Base-by-base conservation (phyloP, 2,797 vertebrate species). In the Cirrhinus molitorella region DNA sequence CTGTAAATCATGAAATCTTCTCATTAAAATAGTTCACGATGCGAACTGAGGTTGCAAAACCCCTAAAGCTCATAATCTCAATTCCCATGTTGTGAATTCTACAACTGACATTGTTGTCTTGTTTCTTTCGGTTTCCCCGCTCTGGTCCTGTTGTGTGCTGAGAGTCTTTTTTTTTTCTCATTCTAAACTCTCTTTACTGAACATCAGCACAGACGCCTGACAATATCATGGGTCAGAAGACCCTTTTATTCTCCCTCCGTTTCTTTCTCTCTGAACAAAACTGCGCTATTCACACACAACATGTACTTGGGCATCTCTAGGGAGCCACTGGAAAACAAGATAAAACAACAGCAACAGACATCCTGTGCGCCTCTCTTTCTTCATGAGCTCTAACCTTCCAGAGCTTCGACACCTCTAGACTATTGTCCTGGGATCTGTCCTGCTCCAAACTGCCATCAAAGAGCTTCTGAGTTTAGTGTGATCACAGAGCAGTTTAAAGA, bases 311-410 rank as follows among this genome's bases (percentile, higher is more conserved):
- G n/a, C 74, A 83, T 91, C 92, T 92, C 91, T 68, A 86, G 92
- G 92, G 92, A 82, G 79, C 53, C 77, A 72, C 86, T 88, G 89
- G 87, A 89, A 90, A 89, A 83, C 85, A 67, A 90, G 85, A 90
- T 89, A 85, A 92, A 92, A 90, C 88, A 74, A 74, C 83, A 87
- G 85, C 90, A 91, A 91, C 91, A 92, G 92, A 93, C 89, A 91
- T 93, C 88, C 89, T 90, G 86, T 88, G 80, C 88, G 87, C 77
- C 67, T 89, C 87, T 89, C 87, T 87, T 85, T 77, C 87, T 88
- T 85, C 90, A 91, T 89, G 89, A 92, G 91, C 90, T 91, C 90
- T 93, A 92, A 93, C 92, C 93, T 93, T 93, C 93, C 88, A 92
- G 91, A 93, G 89, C 83, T 85, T 83, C 89, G 77, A 86, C 90